These are phyloP conservation scores for Disparrhopalites patrizii DNA, from an alignment of 2,888 invertebrate species.

Conservation along the genomic window DNA sequence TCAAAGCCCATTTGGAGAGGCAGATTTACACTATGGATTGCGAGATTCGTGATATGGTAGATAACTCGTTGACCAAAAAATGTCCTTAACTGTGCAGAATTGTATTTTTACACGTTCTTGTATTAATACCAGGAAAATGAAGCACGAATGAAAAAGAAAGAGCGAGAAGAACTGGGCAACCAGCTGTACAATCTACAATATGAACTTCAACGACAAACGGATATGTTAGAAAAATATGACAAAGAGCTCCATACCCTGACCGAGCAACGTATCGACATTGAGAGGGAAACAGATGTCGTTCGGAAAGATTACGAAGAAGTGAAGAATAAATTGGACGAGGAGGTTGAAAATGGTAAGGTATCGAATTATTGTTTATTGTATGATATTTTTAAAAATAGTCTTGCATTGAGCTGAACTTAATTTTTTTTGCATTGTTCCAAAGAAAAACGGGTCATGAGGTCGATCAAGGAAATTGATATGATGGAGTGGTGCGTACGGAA, in stretches of 20 bases:
- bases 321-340: conserved; percentile 57
- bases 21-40: conserved; percentile 63
- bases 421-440: neutral
- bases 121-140: conserved; percentile 52
- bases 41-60: conserved; percentile 65
- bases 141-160: conserved; percentile 56
- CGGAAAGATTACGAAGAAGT: conserved; percentile 57
- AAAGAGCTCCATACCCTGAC: conserved; percentile 56
- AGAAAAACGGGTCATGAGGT: conserved; percentile 40
- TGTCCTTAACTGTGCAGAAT: too few species aligned
- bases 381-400: neutral
- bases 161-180: conserved; percentile 59
- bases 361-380: too few species aligned
- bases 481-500: conserved; percentile 44
- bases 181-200: conserved; percentile 62
- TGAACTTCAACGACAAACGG: conserved; percentile 58
- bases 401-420: neutral
- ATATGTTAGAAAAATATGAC: conserved; percentile 59
- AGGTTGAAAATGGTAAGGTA: conserved; percentile 55
- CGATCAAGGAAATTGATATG: conserved; percentile 44
- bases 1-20: conserved; percentile 63
- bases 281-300: conserved; percentile 55
- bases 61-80: neutral
- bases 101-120: too few species aligned
- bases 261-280: conserved; percentile 57